These are phyloP conservation scores for Cuniculus paca DNA, from an alignment of 2,797 vertebrate species.

Conservation along the genomic window DNA sequence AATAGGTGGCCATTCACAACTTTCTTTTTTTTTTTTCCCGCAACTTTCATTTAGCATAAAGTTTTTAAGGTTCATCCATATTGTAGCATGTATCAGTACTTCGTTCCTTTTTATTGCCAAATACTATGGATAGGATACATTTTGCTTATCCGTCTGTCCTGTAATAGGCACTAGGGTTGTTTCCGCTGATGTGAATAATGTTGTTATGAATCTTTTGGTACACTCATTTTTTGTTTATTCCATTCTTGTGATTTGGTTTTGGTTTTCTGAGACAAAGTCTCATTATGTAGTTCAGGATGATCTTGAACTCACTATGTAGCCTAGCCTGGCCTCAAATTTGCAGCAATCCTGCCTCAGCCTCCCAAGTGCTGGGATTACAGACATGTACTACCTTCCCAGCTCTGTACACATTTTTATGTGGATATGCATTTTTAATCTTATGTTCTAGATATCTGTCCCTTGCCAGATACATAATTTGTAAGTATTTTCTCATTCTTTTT, in stretches of 20 bases:
- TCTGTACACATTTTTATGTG: neutral
- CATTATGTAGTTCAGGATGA: neutral
- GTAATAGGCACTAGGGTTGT: neutral
- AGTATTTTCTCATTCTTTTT: conserved; percentile 31
- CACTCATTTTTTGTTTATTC: neutral
- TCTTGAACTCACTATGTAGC: neutral
- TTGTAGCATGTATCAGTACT: neutral
- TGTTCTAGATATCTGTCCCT: neutral
- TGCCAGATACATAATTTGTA: neutral
- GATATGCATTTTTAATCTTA: neutral
- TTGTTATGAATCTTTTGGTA: neutral
- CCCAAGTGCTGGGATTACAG: neutral
- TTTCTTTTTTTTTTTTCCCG: neutral
- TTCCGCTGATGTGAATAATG: neutral
- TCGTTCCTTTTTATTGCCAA: neutral
- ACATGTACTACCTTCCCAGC: neutral
- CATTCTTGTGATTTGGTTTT: neutral
- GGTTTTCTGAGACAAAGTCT: neutral
- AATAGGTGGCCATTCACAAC: neutral
- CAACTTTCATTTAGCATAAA: neutral
- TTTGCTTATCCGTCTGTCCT: neutral
- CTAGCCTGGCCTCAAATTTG: neutral
- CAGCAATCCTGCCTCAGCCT: neutral
- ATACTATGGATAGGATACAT: neutral
- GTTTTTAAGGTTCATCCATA: neutral